Percentiles rank a stretch among this genome's conserved stretches.
These are phyloP conservation scores for Silvanus unidentatus DNA, from an alignment of 2,888 invertebrate genomes.

Conservation along the genomic window DNA sequence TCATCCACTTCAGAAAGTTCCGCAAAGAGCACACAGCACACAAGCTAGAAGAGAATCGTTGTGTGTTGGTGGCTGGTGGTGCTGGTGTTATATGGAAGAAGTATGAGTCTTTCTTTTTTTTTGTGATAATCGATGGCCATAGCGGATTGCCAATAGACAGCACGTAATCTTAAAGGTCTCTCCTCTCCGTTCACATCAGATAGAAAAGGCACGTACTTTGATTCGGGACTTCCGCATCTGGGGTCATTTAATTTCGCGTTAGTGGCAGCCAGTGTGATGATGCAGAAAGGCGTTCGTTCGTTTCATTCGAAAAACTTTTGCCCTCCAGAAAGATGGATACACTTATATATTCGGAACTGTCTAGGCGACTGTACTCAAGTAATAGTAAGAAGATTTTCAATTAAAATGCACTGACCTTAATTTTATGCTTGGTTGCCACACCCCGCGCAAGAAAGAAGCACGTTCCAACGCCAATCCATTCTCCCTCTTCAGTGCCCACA, in stretches of 20 bases:
- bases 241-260: slow-evolving; percentile 27
- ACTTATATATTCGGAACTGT: too few relatives aligned
- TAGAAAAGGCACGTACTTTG: slow-evolving; percentile 15
- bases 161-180: slow-evolving; percentile 17
- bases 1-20: background rate
- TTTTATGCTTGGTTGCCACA: slow-evolving; percentile 18
- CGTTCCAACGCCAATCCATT: too few relatives aligned
- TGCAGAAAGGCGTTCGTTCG: slow-evolving; percentile 4
- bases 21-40: too few relatives aligned
- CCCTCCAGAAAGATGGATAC: background rate
- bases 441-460: too few relatives aligned
- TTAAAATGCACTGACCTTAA: slow-evolving; percentile 28
- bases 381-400: slow-evolving; percentile 9
- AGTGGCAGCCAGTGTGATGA: slow-evolving; percentile 11
- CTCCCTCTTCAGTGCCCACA: too few relatives aligned
- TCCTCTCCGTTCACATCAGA: slow-evolving; percentile 15
- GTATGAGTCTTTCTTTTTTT: slow-evolving; percentile 3
- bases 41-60: too few relatives aligned
- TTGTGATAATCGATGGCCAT: slow-evolving; percentile 19
- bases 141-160: slow-evolving; percentile 17
- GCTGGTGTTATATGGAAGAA: too few relatives aligned
- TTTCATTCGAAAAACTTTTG: too few relatives aligned
- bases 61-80: too few relatives aligned
- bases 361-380: too few relatives aligned
- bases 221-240: slow-evolving; percentile 22